These are phyloP conservation scores for Protobothrops mucrosquamatus DNA, from an alignment of 2,113 vertebrate genomes.

Conservation along the genomic window DNA sequence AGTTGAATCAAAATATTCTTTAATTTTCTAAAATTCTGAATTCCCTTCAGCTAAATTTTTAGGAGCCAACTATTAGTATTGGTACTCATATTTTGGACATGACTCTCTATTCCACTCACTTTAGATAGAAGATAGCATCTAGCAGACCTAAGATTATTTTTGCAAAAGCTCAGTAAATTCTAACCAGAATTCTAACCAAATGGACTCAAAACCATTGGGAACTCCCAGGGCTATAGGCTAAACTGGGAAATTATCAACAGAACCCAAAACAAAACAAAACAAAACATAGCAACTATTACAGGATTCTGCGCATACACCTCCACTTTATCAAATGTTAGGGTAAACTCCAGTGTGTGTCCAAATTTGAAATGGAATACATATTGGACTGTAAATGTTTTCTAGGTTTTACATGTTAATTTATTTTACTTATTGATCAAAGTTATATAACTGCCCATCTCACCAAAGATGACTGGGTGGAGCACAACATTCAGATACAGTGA, in stretches of 20 bases:
- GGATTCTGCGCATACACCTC: neutral
- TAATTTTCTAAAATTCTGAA: neutral
- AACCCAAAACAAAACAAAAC: neutral
- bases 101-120: neutral
- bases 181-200: neutral
- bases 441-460: too few relatives aligned
- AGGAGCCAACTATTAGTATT: neutral
- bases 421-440: too few relatives aligned
- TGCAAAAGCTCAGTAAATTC: neutral
- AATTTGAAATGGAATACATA: neutral
- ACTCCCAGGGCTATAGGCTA: neutral
- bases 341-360: neutral
- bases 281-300: neutral
- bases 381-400: neutral
- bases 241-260: neutral
- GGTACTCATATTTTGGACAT: neutral
- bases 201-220: neutral
- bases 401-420: neutral
- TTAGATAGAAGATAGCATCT: neutral
- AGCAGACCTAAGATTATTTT: neutral
- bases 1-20: too few relatives aligned
- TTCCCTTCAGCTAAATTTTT: neutral
- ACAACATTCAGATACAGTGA: neutral
- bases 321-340: neutral
- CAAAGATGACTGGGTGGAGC: too few relatives aligned